These are phyloP conservation scores for Oenanthe oenanthe DNA, from an alignment of 2,113 vertebrate genomes.

Conservation along the genomic window DNA sequence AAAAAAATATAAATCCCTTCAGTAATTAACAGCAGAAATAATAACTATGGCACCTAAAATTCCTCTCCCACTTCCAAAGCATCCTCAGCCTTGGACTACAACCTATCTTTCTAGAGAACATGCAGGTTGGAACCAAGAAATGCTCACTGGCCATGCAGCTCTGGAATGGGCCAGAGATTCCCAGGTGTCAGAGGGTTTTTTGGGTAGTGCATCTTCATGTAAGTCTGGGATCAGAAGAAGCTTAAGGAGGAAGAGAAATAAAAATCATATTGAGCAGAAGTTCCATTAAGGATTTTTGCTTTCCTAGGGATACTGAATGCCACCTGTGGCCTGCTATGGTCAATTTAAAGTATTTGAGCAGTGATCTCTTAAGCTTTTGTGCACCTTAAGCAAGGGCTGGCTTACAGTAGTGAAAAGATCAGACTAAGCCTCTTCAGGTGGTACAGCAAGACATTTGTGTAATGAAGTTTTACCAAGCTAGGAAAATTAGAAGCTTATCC, in stretches of 20 bases:
- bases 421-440: background rate
- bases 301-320: background rate
- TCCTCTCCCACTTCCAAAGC: background rate
- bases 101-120: background rate
- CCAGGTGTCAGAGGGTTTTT: background rate
- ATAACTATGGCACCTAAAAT: background rate
- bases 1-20: background rate
- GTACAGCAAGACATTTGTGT: background rate
- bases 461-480: background rate
- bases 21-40: background rate
- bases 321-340: background rate
- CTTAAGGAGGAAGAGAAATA: background rate
- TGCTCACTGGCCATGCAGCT: background rate
- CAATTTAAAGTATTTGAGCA: background rate
- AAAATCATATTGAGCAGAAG: background rate
- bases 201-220: accelerated
- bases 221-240: background rate
- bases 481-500: background rate
- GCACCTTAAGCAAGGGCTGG: background rate
- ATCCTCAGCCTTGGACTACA: background rate
- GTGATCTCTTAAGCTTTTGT: background rate
- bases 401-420: background rate
- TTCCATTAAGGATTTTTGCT: background rate
- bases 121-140: background rate
- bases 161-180: background rate